Base-by-base conservation (phyloP, 2,113 vertebrate species). In the Platycercus adscitus region DNA sequence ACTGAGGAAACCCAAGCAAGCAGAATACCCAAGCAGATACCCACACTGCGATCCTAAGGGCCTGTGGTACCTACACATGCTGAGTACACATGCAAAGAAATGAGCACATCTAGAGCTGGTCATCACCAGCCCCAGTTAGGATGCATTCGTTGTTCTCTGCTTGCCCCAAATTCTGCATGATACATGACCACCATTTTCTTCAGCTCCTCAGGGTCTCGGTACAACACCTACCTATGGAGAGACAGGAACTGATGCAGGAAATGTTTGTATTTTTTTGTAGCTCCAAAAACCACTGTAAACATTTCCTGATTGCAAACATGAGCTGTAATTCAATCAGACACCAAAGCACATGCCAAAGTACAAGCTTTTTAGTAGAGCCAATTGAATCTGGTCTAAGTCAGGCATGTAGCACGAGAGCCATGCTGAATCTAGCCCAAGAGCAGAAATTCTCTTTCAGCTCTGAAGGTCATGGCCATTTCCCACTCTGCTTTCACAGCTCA, bases 31-130 rank as follows among this genome's bases (percentile, higher is more conserved):
- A n/a, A n/a, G n/a, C n/a, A n/a, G n/a, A n/a, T n/a, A n/a, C n/a
- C n/a, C n/a, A n/a, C n/a, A 6, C 5, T 7, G 25, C 80, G 24
- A 44, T 7, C 7, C 1, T 4, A 25, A 17, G 2, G 33, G 39
- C 19, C 43, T 53, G 13, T 8, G 25, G 18, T 8, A 9, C 68
- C 23, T 65, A 78, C 37, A 35, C 56, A 35, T 58, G 33, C 56
- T 35, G 46, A 86, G 33, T 5, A 10, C 35, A 11, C 52, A 31
- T 43, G 61, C 46, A 66, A 87, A 64, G 37, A 28, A 64, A 80
- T 2, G 44, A 91, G 81, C 11, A 35, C 61, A 50, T 35, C 69
- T 68, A 7, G 37, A 83, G 50, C 50, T 50, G 46, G 10, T 12
- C 8, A 5, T 20, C 46, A 33, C n/a, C 28, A 21, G 10, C 72